Evolutionary conservation across 2,888 invertebrate genomes (phyloP).

Genomic region (Salticus scenicus): DNA sequence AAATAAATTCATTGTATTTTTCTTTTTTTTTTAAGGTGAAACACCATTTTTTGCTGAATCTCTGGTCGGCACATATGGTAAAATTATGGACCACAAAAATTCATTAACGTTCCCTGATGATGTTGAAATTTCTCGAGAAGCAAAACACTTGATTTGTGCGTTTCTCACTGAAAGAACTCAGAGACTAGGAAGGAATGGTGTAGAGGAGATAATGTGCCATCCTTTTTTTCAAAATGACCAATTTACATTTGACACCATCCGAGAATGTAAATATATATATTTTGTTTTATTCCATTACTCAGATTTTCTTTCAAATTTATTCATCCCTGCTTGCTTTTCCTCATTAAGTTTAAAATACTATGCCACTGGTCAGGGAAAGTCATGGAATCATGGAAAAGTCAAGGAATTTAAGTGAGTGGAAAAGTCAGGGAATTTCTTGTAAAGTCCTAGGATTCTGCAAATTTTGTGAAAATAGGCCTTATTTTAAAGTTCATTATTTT

Average conservation of each 20-base stretch:
- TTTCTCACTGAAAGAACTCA: conserved; percentile 90
- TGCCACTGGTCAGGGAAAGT: no score
- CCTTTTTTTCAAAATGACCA: conserved; percentile 96
- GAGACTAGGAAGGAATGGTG: conserved; percentile 92
- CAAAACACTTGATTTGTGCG: conserved; percentile 87
- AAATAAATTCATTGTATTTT: no score
- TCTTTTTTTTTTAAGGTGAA: no score
- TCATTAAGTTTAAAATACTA: no score
- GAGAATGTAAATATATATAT: conserved; percentile 82
- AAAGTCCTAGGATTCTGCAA: background rate
- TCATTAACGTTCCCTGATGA: conserved; percentile 94
- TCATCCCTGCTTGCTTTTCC: no score
- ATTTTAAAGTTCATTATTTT: no score
- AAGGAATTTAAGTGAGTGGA: no score
- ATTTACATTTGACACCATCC: conserved; percentile 97
- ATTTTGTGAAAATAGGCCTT: no score
- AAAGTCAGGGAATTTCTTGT: no score
- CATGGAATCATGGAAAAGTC: no score
- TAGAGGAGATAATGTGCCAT: conserved; percentile 95
- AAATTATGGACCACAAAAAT: conserved; percentile 99
- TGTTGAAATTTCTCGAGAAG: conserved; percentile 88
- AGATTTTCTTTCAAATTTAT: no score
- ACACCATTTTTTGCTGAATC: conserved; percentile 99
- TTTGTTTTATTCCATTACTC: no score
- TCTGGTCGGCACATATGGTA: conserved; percentile 97